Evolutionary conservation across 2,797 vertebrate species (phyloP).

Genomic region (Diplodus puntazzo): DNA sequence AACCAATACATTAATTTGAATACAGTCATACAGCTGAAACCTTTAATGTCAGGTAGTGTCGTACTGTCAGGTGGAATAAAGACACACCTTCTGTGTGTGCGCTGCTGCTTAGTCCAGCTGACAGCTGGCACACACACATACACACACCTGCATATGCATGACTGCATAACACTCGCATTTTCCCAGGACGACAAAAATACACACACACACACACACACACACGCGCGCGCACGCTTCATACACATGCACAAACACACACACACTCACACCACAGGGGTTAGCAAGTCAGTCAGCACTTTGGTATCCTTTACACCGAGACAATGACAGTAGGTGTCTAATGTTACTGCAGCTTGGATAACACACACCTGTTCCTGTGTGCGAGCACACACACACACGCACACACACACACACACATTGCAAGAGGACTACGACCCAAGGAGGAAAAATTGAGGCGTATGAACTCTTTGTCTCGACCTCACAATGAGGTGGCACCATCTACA

Average conservation of each 20-base stretch:
- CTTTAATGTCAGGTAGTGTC: background rate
- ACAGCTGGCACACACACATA: conserved; percentile 37
- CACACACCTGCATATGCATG: conserved; percentile 6
- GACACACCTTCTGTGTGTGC: background rate
- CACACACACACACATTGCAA: background rate
- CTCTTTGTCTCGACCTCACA: conserved; percentile 18
- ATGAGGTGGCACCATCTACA: conserved; percentile 22
- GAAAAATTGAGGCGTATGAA: conserved; percentile 13
- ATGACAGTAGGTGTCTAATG: conserved; percentile 63
- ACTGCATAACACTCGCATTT: conserved; percentile 25
- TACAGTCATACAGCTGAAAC: background rate
- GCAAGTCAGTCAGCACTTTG: conserved; percentile 49
- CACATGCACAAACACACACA: conserved; percentile 13
- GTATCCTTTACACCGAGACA: conserved; percentile 69
- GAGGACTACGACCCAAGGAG: conserved; percentile 4
- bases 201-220: background rate
- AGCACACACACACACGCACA: conserved; percentile 15
- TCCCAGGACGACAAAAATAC: conserved; percentile 34
- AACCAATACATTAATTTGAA: background rate
- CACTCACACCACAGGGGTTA: conserved; percentile 24
- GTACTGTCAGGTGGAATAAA: conserved; percentile 1
- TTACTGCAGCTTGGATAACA: conserved; percentile 61
- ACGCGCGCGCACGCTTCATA: background rate
- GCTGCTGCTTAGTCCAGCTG: conserved; percentile 24
- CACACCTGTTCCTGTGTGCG: conserved; percentile 37